phyloP scores from a whole-genome alignment of 2,797 vertebrate species.

The Anguilla pacifica region DNA sequence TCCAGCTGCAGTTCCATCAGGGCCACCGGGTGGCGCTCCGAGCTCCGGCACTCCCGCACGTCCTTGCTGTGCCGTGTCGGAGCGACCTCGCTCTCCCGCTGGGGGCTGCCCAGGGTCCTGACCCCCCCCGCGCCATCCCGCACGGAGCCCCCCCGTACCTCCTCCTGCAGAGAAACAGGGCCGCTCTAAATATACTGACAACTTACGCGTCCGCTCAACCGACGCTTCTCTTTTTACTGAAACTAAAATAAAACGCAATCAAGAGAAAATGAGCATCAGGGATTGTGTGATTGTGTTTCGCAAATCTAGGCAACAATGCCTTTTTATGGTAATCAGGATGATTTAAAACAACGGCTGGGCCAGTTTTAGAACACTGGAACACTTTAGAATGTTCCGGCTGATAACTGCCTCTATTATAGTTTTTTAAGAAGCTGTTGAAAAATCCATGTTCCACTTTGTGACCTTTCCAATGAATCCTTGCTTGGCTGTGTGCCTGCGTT shows the following conservation, averaged over 20 bases:
- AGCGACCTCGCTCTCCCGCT: conserved; percentile 55
- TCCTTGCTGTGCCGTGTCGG: conserved; percentile 64
- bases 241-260: background rate
- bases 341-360: background rate
- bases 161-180: conserved; percentile 41
- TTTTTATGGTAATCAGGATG: background rate
- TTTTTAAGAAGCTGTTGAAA: background rate
- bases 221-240: background rate
- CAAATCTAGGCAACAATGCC: background rate
- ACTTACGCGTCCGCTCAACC: background rate
- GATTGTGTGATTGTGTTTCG: background rate
- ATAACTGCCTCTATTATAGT: background rate
- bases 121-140: conserved; percentile 38
- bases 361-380: background rate
- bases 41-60: conserved; percentile 67
- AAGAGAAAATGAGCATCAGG: background rate
- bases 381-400: background rate
- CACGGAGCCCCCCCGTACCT: background rate
- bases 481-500: background rate
- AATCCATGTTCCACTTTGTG: background rate
- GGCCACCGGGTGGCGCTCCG: conserved; percentile 60
- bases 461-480: background rate
- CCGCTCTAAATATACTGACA: background rate
- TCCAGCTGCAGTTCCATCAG: conserved; percentile 70
- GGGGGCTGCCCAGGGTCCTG: conserved; percentile 47